These are phyloP conservation scores for Cladorhizidae sp. DNA, from an alignment of 37 sponge, comb jelly and placozoan species.

Conservation along the genomic window DNA sequence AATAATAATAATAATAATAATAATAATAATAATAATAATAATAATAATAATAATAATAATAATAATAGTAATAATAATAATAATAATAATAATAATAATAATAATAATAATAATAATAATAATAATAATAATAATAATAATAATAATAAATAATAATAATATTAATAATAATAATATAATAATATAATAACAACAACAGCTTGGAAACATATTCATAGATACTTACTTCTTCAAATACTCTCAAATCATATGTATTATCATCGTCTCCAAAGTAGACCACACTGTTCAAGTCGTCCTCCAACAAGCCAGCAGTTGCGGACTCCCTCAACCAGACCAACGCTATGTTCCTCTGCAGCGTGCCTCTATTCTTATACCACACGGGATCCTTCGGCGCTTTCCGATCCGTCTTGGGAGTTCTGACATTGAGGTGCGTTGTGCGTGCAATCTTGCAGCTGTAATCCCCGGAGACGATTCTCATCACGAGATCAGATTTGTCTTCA, in stretches of 20 bases:
- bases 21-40: too few species aligned
- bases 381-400: conserved; percentile 59
- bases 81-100: too few species aligned
- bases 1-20: too few species aligned
- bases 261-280: conserved; percentile 97
- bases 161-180: too few species aligned
- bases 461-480: conserved; percentile 57
- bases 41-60: too few species aligned
- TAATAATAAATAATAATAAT: too few species aligned
- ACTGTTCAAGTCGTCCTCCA: conserved; percentile 49
- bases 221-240: conserved; percentile 87
- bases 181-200: too few species aligned
- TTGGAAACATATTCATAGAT: too few species aligned
- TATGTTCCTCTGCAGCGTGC: conserved; percentile 92
- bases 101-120: too few species aligned
- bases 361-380: conserved; percentile 72
- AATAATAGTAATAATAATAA: too few species aligned
- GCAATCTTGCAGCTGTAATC: conserved; percentile 4
- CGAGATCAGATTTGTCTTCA: conserved; percentile 68
- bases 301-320: neutral
- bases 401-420: conserved; percentile 11
- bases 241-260: conserved; percentile 90
- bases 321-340: conserved; percentile 72
- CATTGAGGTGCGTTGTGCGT: conserved; percentile 29
- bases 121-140: too few species aligned